phyloP scores from a whole-genome alignment of 2,797 vertebrate genomes.

The Chiroxiphia lanceolata region DNA sequence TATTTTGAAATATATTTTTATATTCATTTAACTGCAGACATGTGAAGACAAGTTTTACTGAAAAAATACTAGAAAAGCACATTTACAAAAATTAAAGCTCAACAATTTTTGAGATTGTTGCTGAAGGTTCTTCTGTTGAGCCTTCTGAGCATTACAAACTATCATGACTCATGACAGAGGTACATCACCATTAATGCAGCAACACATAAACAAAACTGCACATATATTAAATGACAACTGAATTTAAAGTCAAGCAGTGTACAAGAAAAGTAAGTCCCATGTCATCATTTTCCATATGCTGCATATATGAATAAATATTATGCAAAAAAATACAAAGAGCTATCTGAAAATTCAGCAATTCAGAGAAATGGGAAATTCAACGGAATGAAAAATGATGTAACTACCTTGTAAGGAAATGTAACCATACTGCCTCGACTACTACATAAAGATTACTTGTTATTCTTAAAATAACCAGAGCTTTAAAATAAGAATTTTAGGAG shows the following conservation, averaged over 20 bases:
- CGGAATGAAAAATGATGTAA: not conserved
- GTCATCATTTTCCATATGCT: not conserved
- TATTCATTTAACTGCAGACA: not conserved
- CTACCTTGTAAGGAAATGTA: not conserved
- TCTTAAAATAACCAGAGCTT: not conserved
- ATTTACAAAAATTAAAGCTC: not conserved
- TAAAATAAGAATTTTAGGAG: not conserved
- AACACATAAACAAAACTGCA: not conserved
- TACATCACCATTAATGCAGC: not conserved
- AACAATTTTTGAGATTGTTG: not conserved
- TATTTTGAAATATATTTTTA: not conserved
- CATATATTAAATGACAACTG: not conserved
- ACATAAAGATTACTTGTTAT: not conserved
- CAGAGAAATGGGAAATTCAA: not conserved
- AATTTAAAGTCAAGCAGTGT: not conserved
- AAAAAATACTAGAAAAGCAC: not conserved
- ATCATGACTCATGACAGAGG: not conserved
- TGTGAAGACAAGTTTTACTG: not conserved
- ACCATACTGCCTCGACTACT: not conserved
- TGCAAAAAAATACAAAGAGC: not conserved
- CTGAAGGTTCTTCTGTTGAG: not conserved
- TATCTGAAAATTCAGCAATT: not conserved
- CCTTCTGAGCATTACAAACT: not conserved
- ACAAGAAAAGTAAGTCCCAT: not conserved
- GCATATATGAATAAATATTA: not conserved